phyloP scores from a whole-genome alignment of 2,888 invertebrate species.

The Protophormia terraenovae region DNA sequence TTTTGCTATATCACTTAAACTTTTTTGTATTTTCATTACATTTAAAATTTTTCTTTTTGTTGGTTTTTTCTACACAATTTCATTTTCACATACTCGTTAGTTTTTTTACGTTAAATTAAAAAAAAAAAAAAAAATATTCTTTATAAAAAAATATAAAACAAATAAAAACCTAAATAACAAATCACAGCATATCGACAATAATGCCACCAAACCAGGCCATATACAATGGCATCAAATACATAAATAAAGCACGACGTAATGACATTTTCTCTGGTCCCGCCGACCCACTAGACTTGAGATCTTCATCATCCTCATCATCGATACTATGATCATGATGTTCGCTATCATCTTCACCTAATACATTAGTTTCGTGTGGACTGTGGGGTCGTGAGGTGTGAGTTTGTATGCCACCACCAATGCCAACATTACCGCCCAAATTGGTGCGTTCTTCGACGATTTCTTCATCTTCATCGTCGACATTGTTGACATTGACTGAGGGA shows the following conservation, averaged over 20 bases:
- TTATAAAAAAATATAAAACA: conserved; percentile 60
- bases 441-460: conserved; percentile 68
- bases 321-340: conserved; percentile 70
- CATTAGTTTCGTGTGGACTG: conserved; percentile 67
- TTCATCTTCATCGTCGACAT: conserved; percentile 75
- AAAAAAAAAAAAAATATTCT: conserved; percentile 47
- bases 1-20: conserved; percentile 39
- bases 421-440: conserved; percentile 55
- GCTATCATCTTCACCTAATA: conserved; percentile 69
- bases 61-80: conserved; percentile 47
- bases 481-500: conserved; percentile 74
- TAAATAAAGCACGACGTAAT: conserved; percentile 82
- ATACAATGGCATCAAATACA: conserved; percentile 90
- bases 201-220: conserved; percentile 93
- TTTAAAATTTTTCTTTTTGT: conserved; percentile 14
- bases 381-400: conserved; percentile 75
- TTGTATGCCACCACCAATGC: conserved; percentile 67
- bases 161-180: conserved; percentile 73
- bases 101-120: conserved; percentile 53
- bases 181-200: conserved; percentile 92
- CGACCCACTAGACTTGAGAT: conserved; percentile 67
- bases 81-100: conserved; percentile 11
- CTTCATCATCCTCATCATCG: conserved; percentile 66
- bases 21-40: conserved; percentile 29
- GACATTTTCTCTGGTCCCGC: conserved; percentile 73